A percentile compares a stretch with the other conserved stretches of the same genome.
phyloP scores from a whole-genome alignment of 2,113 vertebrate species.

The Andinoacara biseriatus region DNA sequence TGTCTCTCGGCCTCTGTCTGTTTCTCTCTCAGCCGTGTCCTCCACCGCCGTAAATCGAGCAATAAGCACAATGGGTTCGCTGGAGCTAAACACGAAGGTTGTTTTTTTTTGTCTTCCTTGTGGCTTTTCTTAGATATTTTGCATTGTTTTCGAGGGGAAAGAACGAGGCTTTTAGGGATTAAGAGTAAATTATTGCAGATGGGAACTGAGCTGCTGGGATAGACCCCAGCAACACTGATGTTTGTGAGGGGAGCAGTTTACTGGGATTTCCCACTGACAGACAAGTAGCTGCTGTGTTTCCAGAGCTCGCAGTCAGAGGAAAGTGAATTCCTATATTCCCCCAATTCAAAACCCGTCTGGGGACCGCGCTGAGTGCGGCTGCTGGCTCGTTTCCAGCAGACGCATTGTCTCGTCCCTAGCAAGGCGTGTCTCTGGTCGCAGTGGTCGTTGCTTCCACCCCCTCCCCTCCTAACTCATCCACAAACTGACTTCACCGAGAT shows the following conservation, averaged over 20 bases:
- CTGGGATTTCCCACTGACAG: conserved; percentile 54
- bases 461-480: background rate
- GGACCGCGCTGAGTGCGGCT: conserved; percentile 12
- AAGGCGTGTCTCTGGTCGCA: conserved; percentile 15
- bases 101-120: conserved; percentile 22
- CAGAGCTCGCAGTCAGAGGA: conserved; percentile 39
- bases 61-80: conserved; percentile 27
- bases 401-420: conserved; percentile 33
- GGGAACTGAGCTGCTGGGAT: conserved; percentile 60
- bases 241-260: conserved; percentile 59
- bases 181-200: conserved; percentile 52
- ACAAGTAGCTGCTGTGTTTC: conserved; percentile 57
- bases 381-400: conserved; percentile 58
- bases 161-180: conserved; percentile 39
- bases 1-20: background rate
- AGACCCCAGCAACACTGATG: conserved; percentile 51
- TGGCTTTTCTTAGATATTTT: conserved; percentile 15
- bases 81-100: background rate
- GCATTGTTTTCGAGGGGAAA: conserved; percentile 27
- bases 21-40: background rate
- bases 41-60: conserved; percentile 26
- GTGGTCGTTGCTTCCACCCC: background rate
- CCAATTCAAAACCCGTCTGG: conserved; percentile 30
- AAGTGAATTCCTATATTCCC: conserved; percentile 52
- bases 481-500: background rate